Percentiles rank a stretch among this genome's conserved stretches.
Evolutionary conservation across 2,797 vertebrate species (phyloP).

Genomic region (Sebastolobus alascanus): DNA sequence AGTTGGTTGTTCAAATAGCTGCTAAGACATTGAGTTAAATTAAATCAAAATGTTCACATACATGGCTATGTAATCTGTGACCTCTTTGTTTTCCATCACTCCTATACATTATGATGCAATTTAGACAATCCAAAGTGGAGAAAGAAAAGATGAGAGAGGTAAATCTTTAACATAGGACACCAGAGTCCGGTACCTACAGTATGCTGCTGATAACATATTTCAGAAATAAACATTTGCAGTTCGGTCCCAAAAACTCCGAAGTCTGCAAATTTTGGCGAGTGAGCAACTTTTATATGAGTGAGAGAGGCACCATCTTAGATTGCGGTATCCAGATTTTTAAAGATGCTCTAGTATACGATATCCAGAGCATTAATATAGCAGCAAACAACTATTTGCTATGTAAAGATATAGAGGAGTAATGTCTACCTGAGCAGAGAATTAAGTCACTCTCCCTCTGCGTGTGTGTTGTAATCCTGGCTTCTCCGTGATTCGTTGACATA

Average conservation of each 20-base stretch:
- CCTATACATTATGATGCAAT: background rate
- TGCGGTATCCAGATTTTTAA: background rate
- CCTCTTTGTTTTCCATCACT: background rate
- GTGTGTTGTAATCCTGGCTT: no score
- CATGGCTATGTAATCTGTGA: background rate
- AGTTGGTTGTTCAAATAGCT: slow-evolving; percentile 1
- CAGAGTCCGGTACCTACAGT: background rate
- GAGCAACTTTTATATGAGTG: background rate
- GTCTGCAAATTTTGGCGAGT: background rate
- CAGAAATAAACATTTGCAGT: background rate
- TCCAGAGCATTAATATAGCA: no score
- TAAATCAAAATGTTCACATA: background rate
- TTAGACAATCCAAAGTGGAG: background rate
- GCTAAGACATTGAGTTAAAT: background rate
- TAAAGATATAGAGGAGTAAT: no score
- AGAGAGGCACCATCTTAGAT: background rate
- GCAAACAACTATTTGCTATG: no score
- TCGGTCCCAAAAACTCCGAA: no score
- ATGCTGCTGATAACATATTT: background rate
- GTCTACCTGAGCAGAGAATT: no score
- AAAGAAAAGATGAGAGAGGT: background rate
- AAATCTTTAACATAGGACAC: background rate
- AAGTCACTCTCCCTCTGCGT: no score
- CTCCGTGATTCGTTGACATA: no score
- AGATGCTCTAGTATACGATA: no score